Base-by-base conservation (phyloP, 2,113 vertebrate species). In the Nesoenas mayeri region DNA sequence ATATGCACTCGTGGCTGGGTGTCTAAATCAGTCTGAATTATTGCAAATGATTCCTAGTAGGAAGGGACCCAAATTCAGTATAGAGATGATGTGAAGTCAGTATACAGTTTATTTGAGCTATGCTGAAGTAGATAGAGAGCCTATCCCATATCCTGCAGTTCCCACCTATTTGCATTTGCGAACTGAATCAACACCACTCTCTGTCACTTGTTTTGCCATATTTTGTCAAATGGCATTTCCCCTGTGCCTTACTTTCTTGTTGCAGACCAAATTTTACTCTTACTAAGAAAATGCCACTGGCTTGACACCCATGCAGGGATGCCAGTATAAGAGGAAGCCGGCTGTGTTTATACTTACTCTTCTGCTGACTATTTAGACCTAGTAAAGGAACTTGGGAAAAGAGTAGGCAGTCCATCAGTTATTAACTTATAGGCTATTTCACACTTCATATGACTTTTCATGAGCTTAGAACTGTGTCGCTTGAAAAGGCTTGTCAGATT, bases 401-500 rank as follows among this genome's bases (percentile, higher is more conserved):
- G 75, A 40, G 61, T 16, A 73, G 36, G 56, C 53, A 89, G 50
- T 36, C 79, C 70, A 85, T 58, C 62, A 88, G 57, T 69, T 96
- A 53, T 84, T 86, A 89, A 69, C 44, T 80, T 86, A 53, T 1
- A 80, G 53, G 44, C 56, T 85, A 40, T 54, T 75, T 62, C 90
- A 88, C 82, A 78, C 44, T 83, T 64, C 73, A 74, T 61, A 47
- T 48, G 61, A 16, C 61, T 81, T 88, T 88, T 82, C 60, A 57
- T 85, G 17, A 77, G 81, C 95, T 93, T 60, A 92, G 58, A 88
- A 69, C 48, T 47, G 48, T 54, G 40, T 24, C 77, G 58, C 85
- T 90, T 51, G 74, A 62, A 92, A 91, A 66, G 12, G 11, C 58
- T 82, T 89, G 44, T 88, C 70, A 71, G 64, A 88, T 84, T 95